Evolutionary conservation across 2,113 vertebrate species (phyloP), one percentile per base, ranked within the genome.

Genomic region (Amphilophus citrinellus): DNA sequence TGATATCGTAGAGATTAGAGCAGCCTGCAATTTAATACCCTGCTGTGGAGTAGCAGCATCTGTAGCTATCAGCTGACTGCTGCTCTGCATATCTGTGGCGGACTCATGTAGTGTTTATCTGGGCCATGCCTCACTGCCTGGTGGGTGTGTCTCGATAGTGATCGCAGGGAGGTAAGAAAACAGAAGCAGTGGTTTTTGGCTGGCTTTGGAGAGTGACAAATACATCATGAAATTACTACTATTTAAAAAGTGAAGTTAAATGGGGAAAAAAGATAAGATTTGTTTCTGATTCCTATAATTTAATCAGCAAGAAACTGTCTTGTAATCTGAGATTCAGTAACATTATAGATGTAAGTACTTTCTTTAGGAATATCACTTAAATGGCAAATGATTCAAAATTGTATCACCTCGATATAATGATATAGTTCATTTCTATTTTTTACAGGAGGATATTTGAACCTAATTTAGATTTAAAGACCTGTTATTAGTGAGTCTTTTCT

Each of bases 1-100:
- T 86, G 91, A 94, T 88, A 85, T 68, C 71, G 83, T 84, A 27
- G 89, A 92, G 91, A 93, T 93, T 92, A 91, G 83, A 93, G 14
- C 57, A 73, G 87, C 81, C 86, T 84, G 79, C 76, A n/a, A 50
- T 89, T 84, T 75, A 84, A 87, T 47, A 20, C 80, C 81, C 78
- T 1, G 59, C 68, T 30, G 76, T 83, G 85, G 68, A 84, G 83
- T 9, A 62, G 80, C 78, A 76, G 91, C 86, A 90, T 90, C 90
- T 88, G 90, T 5, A 89, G 77, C 87, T 17, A 60, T 87, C 90
- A 85, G 88, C 85, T 60, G 84, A 80, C 80, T 61, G 80, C 84
- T 35, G 22, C 82, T 47, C 60, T 7, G 42, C 57, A 42, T 32
- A 37, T 83, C 65, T 47, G 30, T 30, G 68, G 68, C 57, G 15